These are phyloP conservation scores for Pagetopsis macropterus DNA, from an alignment of 2,797 vertebrate species.

Conservation along the genomic window DNA sequence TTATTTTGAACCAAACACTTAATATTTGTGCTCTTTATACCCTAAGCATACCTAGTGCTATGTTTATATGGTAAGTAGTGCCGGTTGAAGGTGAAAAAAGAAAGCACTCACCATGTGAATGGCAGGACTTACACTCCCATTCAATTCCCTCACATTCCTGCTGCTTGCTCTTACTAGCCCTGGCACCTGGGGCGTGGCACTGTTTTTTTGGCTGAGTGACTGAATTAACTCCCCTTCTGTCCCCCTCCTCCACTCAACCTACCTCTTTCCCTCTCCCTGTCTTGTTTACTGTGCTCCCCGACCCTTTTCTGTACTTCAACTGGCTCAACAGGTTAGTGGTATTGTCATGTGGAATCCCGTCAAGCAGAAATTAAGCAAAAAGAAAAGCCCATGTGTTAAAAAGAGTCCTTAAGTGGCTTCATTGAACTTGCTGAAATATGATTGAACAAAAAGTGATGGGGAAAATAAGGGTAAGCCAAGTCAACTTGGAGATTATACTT, in stretches of 20 bases:
- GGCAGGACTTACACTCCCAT: conserved; percentile 82
- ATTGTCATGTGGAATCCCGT: conserved; percentile 68
- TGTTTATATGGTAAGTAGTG: conserved; percentile 56
- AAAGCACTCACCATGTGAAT: conserved; percentile 81
- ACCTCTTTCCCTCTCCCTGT: conserved; percentile 46
- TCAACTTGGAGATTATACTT: conserved; percentile 53
- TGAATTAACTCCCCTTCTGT: conserved; percentile 71
- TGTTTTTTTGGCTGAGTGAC: conserved; percentile 77
- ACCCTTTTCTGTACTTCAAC: conserved; percentile 70
- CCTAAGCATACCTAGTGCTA: conserved; percentile 35
- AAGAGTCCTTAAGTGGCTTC: conserved; percentile 1
- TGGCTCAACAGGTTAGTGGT: conserved; percentile 75
- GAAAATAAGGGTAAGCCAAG: conserved; percentile 25
- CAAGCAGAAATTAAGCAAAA: conserved; percentile 57
- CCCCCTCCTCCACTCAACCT: conserved; percentile 69
- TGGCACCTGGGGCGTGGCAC: conserved; percentile 83
- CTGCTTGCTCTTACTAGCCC: conserved; percentile 82
- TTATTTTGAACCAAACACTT: conserved; percentile 25
- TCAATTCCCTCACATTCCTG: conserved; percentile 83
- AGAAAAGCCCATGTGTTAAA: conserved; percentile 15
- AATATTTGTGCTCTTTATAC: conserved; percentile 24
- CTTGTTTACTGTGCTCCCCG: conserved; percentile 73
- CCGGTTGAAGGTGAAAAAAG: conserved; percentile 65
- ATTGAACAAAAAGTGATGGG: conserved; percentile 13
- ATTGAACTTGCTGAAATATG: conserved; percentile 9